Conservation (phyloP, 2,888 invertebrate species). For the Siphlonurus alternatus region DNA sequence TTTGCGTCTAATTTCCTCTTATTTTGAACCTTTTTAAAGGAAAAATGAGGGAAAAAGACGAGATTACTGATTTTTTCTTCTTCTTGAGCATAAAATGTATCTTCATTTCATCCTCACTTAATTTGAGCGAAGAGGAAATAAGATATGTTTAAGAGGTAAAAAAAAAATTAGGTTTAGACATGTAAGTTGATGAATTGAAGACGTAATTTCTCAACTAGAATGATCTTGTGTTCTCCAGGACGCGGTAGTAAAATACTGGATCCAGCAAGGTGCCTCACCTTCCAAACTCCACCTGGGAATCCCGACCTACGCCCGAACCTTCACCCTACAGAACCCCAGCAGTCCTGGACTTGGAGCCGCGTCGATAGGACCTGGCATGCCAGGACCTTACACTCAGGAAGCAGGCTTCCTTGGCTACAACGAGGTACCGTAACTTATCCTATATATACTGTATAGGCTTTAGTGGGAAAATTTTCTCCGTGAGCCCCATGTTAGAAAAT, state of each 20-base stretch:
- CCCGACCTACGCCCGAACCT: constrained; percentile 7
- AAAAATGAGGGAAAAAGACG: no score
- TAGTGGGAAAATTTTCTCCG: not conserved
- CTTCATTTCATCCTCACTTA: no score
- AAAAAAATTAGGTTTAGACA: no score
- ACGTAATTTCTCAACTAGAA: not conserved
- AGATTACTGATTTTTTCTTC: no score
- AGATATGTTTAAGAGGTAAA: no score
- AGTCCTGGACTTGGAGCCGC: constrained; percentile 9
- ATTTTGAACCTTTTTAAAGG: no score
- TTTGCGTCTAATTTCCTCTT: no score
- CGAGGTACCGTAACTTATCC: constrained; percentile 9
- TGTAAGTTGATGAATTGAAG: no score
- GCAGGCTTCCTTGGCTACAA: constrained; percentile 10
- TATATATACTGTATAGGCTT: not conserved
- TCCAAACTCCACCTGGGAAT: constrained; percentile 8
- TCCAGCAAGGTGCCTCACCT: constrained; percentile 6
- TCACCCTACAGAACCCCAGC: not conserved
- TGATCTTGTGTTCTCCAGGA: constrained; percentile 13
- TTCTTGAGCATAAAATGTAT: no score
- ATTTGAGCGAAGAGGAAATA: no score
- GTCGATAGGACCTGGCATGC: constrained; percentile 5
- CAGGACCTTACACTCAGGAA: constrained; percentile 6
- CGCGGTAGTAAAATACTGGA: constrained; percentile 8
- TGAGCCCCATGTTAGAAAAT: no score